A percentile compares a stretch with the other conserved stretches of the same genome.
Conservation (phyloP, 1,140 invertebrate genomes). For the Drosophila trapezifrons region DNA sequence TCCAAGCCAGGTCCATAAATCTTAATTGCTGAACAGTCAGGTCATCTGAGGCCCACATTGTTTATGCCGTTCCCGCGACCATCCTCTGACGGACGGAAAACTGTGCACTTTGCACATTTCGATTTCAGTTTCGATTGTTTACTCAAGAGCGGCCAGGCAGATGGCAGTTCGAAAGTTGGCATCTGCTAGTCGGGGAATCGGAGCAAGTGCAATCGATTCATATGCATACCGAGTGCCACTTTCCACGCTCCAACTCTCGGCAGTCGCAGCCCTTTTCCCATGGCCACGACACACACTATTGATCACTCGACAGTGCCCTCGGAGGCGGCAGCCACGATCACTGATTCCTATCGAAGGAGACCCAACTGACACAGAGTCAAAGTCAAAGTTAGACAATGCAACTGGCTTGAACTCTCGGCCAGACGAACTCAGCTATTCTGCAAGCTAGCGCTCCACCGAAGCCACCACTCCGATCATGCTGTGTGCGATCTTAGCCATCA, state of each 20-base stretch:
- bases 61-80: slow-evolving; percentile 38
- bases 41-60: slow-evolving; percentile 37
- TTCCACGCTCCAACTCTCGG: slow-evolving; percentile 58
- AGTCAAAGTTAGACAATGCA: slow-evolving; percentile 80
- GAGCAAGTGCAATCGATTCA: slow-evolving; percentile 55
- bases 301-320: slow-evolving; percentile 50
- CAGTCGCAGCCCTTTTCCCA: slow-evolving; percentile 59
- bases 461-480: slow-evolving; percentile 50
- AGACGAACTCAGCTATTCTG: slow-evolving; percentile 38
- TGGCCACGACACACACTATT: slow-evolving; percentile 63
- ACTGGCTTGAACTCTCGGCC: slow-evolving; percentile 64
- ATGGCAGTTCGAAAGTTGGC: slow-evolving; percentile 53
- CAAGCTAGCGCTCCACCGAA: slow-evolving; percentile 22
- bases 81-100: slow-evolving; percentile 12
- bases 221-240: slow-evolving; percentile 69
- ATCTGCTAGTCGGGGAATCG: slow-evolving; percentile 38
- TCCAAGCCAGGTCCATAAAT: slow-evolving; percentile 59
- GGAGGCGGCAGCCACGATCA: slow-evolving; percentile 63
- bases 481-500: slow-evolving; percentile 79
- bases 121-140: slow-evolving; percentile 52
- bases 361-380: slow-evolving; percentile 77
- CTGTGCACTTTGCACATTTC: slow-evolving; percentile 36
- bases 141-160: slow-evolving; percentile 50
- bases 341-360: slow-evolving; percentile 57
- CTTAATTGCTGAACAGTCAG: slow-evolving; percentile 58